phyloP scores from a whole-genome alignment of 2,113 vertebrate genomes.

The Pelvicachromis taeniatus region DNA sequence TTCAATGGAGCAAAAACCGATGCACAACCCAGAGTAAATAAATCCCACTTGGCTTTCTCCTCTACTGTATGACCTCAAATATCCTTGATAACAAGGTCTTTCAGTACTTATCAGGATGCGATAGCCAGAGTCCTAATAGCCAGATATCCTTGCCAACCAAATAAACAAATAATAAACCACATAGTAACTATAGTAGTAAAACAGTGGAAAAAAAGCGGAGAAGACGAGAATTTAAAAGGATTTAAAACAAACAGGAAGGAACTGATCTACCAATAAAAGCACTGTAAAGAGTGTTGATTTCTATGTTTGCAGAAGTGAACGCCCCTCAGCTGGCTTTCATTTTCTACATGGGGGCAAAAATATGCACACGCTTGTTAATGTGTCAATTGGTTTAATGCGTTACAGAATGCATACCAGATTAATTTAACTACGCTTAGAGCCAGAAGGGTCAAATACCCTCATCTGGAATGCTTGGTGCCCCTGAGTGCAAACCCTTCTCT shows the following conservation, averaged over 20 bases:
- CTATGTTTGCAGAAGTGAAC: background rate
- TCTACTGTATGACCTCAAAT: constrained; percentile 25
- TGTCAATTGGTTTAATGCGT: constrained; percentile 65
- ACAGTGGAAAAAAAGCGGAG: background rate
- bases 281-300: background rate
- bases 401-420: constrained; percentile 59
- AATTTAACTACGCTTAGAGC: constrained; percentile 31
- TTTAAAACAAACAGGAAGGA: background rate
- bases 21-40: constrained; percentile 19
- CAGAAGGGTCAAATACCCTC: background rate
- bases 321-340: constrained; percentile 54
- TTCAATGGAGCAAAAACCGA: constrained; percentile 26
- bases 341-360: constrained; percentile 11
- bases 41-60: background rate
- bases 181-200: constrained; percentile 13
- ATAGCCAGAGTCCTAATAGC: constrained; percentile 2
- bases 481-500: background rate
- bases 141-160: background rate
- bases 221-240: background rate
- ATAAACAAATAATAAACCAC: constrained; percentile 48
- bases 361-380: constrained; percentile 53
- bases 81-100: background rate
- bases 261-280: background rate
- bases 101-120: constrained; percentile 17
- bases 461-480: constrained; percentile 26